Conservation (phyloP, 2,797 vertebrate species). For the Eulemur rubriventer region DNA sequence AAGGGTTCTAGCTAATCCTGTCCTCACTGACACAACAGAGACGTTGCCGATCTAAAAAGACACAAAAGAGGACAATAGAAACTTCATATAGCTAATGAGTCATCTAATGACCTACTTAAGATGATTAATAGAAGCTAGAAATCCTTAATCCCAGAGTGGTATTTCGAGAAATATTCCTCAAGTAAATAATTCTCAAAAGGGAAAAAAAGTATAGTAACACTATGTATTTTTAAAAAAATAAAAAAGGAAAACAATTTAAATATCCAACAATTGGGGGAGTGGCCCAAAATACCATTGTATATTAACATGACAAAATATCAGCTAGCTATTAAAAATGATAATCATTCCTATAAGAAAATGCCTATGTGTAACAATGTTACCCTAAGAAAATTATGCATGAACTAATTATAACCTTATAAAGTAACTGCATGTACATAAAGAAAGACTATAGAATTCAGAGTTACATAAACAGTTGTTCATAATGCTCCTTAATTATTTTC, state of each 20-base stretch:
- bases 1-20: not conserved
- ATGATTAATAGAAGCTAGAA: constrained; percentile 4
- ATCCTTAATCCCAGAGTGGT: not conserved
- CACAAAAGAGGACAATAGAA: not conserved
- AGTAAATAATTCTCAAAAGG: not conserved
- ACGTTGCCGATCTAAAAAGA: not conserved
- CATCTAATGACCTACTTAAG: not conserved
- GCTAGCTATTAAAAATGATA: not conserved
- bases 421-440: not conserved
- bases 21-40: not conserved
- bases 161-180: not conserved
- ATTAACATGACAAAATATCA: not conserved
- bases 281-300: not conserved
- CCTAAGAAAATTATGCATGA: not conserved
- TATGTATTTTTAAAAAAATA: not conserved
- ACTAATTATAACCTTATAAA: constrained; percentile 5
- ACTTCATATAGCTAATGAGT: not conserved
- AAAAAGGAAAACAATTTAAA: not conserved
- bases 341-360: not conserved
- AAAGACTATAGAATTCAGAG: not conserved
- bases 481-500: not conserved
- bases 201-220: not conserved
- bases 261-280: not conserved
- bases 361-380: not conserved
- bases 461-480: not conserved